phyloP scores from a whole-genome alignment of 2,113 vertebrate genomes.

The Chloropsis cyanopogon region DNA sequence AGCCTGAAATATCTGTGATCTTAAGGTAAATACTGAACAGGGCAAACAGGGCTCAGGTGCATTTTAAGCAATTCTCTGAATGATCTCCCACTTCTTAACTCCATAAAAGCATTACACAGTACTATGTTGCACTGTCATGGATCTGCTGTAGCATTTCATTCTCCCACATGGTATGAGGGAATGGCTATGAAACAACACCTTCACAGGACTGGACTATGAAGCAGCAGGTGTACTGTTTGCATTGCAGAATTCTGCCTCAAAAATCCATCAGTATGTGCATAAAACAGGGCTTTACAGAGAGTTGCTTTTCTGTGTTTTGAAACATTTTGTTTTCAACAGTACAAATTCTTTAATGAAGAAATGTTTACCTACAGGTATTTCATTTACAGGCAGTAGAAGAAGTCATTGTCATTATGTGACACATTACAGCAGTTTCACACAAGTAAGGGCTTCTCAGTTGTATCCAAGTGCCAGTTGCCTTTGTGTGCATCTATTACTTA shows the following conservation, averaged over 20 bases:
- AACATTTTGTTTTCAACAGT: not conserved
- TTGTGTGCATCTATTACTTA: not conserved
- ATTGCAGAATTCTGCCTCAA: not conserved
- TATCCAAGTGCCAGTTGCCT: not conserved
- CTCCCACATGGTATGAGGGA: not conserved
- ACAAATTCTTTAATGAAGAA: not conserved
- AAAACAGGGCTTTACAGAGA: not conserved
- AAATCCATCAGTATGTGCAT: not conserved
- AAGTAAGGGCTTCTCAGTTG: not conserved
- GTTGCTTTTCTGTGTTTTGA: not conserved
- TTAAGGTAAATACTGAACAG: not conserved
- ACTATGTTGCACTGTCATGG: not conserved
- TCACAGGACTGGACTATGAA: not conserved
- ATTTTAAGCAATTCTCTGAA: not conserved
- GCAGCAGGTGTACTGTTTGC: not conserved
- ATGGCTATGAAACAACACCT: not conserved
- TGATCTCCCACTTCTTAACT: not conserved
- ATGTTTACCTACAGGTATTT: not conserved
- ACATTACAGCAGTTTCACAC: not conserved
- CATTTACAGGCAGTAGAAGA: not conserved
- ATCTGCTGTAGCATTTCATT: not conserved
- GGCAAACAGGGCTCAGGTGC: not conserved
- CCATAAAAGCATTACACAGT: not conserved
- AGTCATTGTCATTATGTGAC: not conserved
- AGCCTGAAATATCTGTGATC: not conserved